Conservation (phyloP, 2,888 invertebrate species). For the Dynastes tityus region DNA sequence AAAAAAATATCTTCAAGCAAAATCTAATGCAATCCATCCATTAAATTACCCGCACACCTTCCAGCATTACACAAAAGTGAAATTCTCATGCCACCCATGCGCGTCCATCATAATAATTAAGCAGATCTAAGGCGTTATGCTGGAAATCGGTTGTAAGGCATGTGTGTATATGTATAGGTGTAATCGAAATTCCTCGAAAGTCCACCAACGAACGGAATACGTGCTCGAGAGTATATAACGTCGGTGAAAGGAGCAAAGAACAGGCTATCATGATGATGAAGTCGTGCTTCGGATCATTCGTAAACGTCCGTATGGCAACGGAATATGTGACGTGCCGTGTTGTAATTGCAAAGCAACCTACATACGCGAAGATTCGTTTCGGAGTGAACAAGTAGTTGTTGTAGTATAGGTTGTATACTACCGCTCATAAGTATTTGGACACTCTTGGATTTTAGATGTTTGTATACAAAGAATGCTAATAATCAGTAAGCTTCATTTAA, state of each 20-base stretch:
- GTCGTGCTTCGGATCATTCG: neutral
- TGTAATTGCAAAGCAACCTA: neutral
- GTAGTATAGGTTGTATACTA: neutral
- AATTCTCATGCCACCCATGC: neutral
- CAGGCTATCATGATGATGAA: neutral
- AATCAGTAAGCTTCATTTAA: too few relatives aligned
- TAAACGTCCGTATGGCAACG: neutral
- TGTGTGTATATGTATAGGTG: neutral
- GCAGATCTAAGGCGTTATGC: neutral
- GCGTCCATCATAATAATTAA: conserved; percentile 8
- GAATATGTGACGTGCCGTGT: neutral
- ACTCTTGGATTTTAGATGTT: too few relatives aligned
- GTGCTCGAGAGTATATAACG: neutral
- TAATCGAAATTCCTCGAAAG: conserved; percentile 13
- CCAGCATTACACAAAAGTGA: neutral
- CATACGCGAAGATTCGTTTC: neutral
- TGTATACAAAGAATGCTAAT: too few relatives aligned
- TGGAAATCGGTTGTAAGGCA: neutral
- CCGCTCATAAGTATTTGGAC: too few relatives aligned
- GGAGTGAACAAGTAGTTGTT: neutral
- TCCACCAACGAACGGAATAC: neutral
- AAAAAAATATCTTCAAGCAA: too few relatives aligned
- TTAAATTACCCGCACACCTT: too few relatives aligned
- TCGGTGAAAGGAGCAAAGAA: conserved; percentile 10
- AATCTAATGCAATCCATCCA: too few relatives aligned